These are phyloP conservation scores for Bombycilla garrulus DNA, from an alignment of 2,113 vertebrate genomes.

Conservation along the genomic window DNA sequence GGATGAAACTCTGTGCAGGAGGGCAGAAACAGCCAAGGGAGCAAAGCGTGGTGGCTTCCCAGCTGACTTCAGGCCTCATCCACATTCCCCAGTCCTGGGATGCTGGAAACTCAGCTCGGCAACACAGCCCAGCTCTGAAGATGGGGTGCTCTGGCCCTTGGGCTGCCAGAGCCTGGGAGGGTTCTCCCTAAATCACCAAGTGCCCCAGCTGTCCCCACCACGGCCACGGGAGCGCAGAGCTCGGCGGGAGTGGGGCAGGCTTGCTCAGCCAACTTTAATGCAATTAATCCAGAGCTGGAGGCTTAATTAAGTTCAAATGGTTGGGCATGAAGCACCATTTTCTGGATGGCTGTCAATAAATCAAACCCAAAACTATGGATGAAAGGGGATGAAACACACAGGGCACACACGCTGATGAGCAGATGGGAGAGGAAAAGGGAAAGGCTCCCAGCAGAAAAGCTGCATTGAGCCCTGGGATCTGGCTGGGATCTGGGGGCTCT, in stretches of 20 bases:
- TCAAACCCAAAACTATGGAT: background rate
- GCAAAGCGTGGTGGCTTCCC: background rate
- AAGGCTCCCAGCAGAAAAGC: background rate
- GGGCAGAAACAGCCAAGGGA: background rate
- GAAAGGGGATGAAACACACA: background rate
- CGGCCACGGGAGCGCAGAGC: fast-evolving
- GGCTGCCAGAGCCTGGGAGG: background rate
- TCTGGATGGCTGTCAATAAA: conserved; percentile 13
- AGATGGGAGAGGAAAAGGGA: background rate
- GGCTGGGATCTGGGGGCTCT: background rate
- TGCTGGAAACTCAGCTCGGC: background rate
- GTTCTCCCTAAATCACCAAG: background rate
- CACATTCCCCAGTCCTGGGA: background rate
- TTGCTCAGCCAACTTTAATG: conserved; percentile 16
- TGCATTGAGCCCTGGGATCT: fast-evolving
- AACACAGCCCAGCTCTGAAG: background rate
- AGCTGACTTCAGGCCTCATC: fast-evolving
- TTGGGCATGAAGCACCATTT: background rate
- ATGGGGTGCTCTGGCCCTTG: background rate
- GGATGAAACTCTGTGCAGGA: background rate
- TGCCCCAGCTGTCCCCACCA: fast-evolving
- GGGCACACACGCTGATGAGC: background rate
- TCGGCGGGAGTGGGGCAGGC: background rate
- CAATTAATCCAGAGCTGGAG: conserved; percentile 29
- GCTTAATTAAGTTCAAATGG: conserved; percentile 48